Base-by-base conservation (phyloP, 2,113 vertebrate species). In the Nesoenas mayeri region DNA sequence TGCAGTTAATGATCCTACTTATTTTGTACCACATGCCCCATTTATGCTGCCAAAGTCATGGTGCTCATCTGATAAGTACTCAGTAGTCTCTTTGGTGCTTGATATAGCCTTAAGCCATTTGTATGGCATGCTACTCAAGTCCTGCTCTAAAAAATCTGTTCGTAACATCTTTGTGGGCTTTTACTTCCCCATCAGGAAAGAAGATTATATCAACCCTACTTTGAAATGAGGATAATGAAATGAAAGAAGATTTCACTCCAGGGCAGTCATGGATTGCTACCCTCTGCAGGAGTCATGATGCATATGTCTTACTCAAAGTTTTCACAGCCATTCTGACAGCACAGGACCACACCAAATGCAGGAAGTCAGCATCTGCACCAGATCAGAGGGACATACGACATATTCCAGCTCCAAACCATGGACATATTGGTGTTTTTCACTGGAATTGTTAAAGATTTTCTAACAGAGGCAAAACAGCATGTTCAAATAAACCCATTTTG, bases 91-190 rank as follows among this genome's bases (percentile, higher is more conserved):
- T 57, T 42, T 62, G 47, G 24, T 62, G 14, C 4, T 72, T 78
- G 61, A 38, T 47, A 38, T 5, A 67, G 16, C 10, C 53, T 44
- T 66, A 56, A 90, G 24, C 5, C 38, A 38, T 36, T 86, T 82
- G 26, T 61, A 31, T 34, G 15, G 20, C 53, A 66, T 0, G 2
- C 18, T 73, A 28, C 32, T 91, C 0, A 0, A 67, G 13, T 56
- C 47, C 54, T 47, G 22, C 36, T 90, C 19, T 78, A 56, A 38
- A 72, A 85, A 25, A 3, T 26, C 21, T 11, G 4, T 22, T 87
- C 10, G 31, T 31, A 67, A 56, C 6, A 5, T 62, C 48, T 36
- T 22, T 57, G 24, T 25, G 8, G 12, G 31, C 17, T 83, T 78
- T 42, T 61, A 48, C 15, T 66, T 78, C 4, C 20, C 24, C 8